Evolutionary conservation across 2,888 invertebrate genomes (phyloP), one percentile per base, ranked within the genome.

Genomic region (Torymus texanus): DNA sequence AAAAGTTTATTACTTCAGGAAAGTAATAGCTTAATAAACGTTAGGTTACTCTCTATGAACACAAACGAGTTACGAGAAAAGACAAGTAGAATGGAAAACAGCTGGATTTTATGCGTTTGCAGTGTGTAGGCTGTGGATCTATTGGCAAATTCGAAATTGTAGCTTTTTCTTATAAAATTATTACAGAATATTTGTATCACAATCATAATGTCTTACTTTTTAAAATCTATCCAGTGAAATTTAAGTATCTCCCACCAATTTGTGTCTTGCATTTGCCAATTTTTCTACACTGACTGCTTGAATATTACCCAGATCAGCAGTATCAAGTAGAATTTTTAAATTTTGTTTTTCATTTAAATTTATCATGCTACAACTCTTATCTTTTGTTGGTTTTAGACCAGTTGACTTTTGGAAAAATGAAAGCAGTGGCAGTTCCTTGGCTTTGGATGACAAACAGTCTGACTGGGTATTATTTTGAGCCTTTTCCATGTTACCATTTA

Each of bases 331-430:
- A 41, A 82, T 81, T 75, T 85, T 86, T 13, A 87, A 81, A 79
- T 85, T 84, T 59, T 85, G 84, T 59, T 87, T 88, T n/a, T 87
- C 86, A 55, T 84, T 82, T 55, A 89, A 82, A 78, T 89, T 86
- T 24, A 88, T 82, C 89, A 89, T 87, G 73, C 89, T 89, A 63
- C 83, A 86, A 76, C 89, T 89, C 73, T 84, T 88, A 59, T 86
- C 84, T 80, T 84, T 88, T 2, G 85, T 80, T 59, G 84, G 83
- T 4, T 74, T 51, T 2, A 84, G 78, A 13, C 71, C 65, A 10
- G 82, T 75, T 16, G 83, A 78, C 65, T 83, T 81, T 21, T 84
- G 84, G 68, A 89, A 86, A 65, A 89, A 82, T 13, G 89, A 87
- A 18, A 90, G 81, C 16, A 90, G 82, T 68, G 90, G 89, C 79